Evolutionary conservation across 2,113 vertebrate species (phyloP).

Genomic region (Oenanthe oenanthe): DNA sequence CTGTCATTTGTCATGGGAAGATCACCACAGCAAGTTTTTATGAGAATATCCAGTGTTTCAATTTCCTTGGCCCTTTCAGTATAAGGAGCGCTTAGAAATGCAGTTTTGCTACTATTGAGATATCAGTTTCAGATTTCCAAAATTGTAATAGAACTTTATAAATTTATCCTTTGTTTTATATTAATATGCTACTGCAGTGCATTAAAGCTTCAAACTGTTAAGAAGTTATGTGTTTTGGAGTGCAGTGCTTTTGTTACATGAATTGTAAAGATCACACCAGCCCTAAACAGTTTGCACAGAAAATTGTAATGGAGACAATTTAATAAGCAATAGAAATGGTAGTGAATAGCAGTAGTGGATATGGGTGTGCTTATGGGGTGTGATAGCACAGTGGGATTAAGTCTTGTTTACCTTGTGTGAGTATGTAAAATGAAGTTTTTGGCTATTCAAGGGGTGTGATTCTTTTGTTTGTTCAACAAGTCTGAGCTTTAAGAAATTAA

Average conservation of each 20-base stretch:
- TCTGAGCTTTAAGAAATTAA: background rate
- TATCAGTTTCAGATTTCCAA: background rate
- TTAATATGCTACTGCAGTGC: background rate
- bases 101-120: background rate
- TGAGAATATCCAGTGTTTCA: background rate
- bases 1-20: background rate
- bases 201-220: background rate
- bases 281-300: background rate
- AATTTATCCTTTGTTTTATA: background rate
- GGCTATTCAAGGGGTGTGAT: background rate
- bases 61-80: background rate
- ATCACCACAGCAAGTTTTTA: background rate
- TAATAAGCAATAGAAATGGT: background rate
- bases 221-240: background rate
- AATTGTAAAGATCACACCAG: background rate
- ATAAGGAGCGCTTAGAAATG: background rate
- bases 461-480: background rate
- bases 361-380: background rate
- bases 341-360: background rate
- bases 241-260: background rate
- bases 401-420: background rate
- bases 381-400: background rate
- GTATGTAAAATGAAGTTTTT: background rate
- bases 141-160: background rate
- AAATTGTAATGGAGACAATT: background rate